Evolutionary conservation across 2,113 vertebrate genomes (phyloP), one percentile per base, ranked within the genome.

Genomic region (Podarcis muralis): DNA sequence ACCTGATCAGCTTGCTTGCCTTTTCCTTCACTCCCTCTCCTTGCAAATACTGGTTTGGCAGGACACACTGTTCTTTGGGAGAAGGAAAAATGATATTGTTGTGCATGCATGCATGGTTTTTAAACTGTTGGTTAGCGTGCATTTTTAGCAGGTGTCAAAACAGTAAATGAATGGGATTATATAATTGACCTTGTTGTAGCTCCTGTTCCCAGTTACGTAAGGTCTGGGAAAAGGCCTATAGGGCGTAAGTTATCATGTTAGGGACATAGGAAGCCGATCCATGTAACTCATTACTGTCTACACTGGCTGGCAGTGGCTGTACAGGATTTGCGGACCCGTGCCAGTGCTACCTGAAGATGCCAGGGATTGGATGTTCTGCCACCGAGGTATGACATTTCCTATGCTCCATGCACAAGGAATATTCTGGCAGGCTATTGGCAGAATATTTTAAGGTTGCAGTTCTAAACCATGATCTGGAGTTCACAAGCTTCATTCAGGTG

Each of bases 81-180:
- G 84, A 76, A 68, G 78, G 84, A 69, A 77, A 86, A 82, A 57
- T 57, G 80, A 86, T 77, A 86, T 30, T 66, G 30, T 75, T 75
- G 84, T 76, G 57, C 35, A 40, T 71, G 48, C 9, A 62, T 62
- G 32, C 11, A 37, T 68, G 71, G 71, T 53, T 83, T 88, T 18
- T 53, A 88, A 83, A 88, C 72, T 77, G 62, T 65, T 77, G 81
- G 87, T 88, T 88, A 68, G 25, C 81, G 20, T 68, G 6, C 81
- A 78, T 78, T 88, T 83, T 78, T 88, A 88, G 68, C 87, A 76
- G 72, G 72, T 83, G 62, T 83, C 30, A 77, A 88, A 86, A 83
- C 18, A 83, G 62, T 75, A 76, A 69, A 30, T n/a, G 57, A n/a
- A 9, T 66, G 9, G 8, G 30, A 30, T 89, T 89, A 81, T 74